Conservation (phyloP, 2,113 vertebrate species). For the Clarias magur region DNA sequence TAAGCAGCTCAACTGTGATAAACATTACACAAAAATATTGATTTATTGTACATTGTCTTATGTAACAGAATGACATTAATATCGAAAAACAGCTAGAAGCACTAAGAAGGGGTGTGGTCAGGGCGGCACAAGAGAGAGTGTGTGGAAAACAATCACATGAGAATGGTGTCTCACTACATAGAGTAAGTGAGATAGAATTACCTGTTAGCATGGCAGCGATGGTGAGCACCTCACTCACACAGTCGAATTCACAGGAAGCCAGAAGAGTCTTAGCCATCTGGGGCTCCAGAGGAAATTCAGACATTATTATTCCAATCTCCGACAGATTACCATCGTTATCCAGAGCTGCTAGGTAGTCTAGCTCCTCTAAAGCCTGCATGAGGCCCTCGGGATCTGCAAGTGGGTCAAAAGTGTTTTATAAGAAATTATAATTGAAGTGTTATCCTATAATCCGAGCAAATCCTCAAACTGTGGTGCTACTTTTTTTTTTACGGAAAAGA, state of each 20-base stretch:
- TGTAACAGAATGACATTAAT: neutral
- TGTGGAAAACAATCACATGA: neutral
- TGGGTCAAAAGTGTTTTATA: neutral
- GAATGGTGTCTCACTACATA: neutral
- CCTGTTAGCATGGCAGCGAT: slow-evolving; percentile 89
- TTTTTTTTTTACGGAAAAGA: neutral
- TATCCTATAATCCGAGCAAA: neutral
- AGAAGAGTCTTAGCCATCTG: slow-evolving; percentile 87
- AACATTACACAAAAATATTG: neutral
- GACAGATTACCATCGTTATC: slow-evolving; percentile 89
- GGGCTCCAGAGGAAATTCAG: slow-evolving; percentile 87
- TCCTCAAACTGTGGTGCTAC: neutral
- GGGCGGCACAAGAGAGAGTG: neutral
- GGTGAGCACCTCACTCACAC: slow-evolving; percentile 86
- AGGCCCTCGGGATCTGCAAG: slow-evolving; percentile 82
- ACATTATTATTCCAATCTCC: slow-evolving; percentile 92
- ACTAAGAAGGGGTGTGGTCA: neutral
- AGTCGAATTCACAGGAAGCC: slow-evolving; percentile 89
- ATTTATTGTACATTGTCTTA: neutral
- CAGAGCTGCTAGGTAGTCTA: slow-evolving; percentile 87
- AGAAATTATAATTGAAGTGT: neutral
- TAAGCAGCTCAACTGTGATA: neutral
- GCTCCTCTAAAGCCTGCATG: slow-evolving; percentile 90
- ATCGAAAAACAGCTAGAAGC: neutral
- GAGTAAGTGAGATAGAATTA: slow-evolving; percentile 55